These are phyloP conservation scores for Chloroceryle inda DNA, from an alignment of 2,797 vertebrate species.

Conservation along the genomic window DNA sequence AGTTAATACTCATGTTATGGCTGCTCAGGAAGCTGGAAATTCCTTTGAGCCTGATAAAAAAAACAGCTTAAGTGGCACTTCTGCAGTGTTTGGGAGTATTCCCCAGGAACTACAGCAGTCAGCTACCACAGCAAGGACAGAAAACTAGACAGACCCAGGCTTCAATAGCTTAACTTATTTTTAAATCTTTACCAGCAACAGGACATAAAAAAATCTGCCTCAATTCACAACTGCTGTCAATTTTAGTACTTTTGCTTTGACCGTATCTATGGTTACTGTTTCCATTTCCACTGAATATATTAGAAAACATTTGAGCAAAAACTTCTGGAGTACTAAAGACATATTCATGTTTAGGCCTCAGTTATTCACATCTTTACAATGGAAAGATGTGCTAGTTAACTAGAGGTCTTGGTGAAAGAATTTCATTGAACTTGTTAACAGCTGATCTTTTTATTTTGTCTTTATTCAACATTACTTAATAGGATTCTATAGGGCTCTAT, in stretches of 20 bases:
- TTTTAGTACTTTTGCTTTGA: background rate
- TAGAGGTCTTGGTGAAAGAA: slow-evolving; percentile 26
- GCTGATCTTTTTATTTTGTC: slow-evolving; percentile 50
- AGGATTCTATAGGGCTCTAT: background rate
- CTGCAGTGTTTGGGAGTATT: background rate
- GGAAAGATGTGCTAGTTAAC: slow-evolving; percentile 3
- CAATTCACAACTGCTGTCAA: background rate
- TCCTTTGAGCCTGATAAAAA: background rate
- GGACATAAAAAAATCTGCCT: background rate
- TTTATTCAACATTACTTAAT: slow-evolving; percentile 53
- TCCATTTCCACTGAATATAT: background rate
- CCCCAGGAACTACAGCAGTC: background rate
- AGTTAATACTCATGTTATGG: background rate
- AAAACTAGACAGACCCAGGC: background rate
- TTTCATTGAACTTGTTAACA: slow-evolving; percentile 55
- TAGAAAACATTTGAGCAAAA: background rate
- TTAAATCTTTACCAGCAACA: background rate
- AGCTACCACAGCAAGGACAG: background rate
- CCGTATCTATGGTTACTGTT: background rate
- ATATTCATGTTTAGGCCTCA: background rate
- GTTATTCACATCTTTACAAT: slow-evolving; percentile 7
- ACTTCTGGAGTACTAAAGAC: background rate
- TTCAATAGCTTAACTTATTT: background rate
- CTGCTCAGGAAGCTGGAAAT: background rate
- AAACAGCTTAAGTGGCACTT: background rate